A percentile compares a stretch with the other conserved stretches of the same genome.
Conservation (phyloP, 2,113 vertebrate species). For the Hucho hucho region DNA sequence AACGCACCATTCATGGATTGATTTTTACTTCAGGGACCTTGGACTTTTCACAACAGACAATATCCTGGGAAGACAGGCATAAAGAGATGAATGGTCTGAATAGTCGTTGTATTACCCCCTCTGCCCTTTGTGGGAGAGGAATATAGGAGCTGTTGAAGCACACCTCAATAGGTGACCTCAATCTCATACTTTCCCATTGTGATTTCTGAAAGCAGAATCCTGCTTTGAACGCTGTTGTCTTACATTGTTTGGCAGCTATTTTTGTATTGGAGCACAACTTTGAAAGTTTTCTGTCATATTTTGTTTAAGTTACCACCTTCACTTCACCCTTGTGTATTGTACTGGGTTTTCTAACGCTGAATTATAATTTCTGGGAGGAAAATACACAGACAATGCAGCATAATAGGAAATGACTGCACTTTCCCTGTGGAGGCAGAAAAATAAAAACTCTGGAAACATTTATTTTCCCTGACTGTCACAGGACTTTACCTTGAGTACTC, state of each 20-base stretch:
- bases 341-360: conserved; percentile 12
- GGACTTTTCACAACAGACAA: conserved; percentile 74
- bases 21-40: conserved; percentile 80
- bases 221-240: conserved; percentile 51
- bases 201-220: conserved; percentile 49
- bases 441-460: not conserved
- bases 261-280: conserved; percentile 37
- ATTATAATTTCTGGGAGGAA: not conserved
- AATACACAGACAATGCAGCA: conserved; percentile 3
- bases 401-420: not conserved
- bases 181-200: conserved; percentile 66
- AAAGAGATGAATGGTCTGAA: conserved; percentile 69
- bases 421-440: conserved; percentile 1
- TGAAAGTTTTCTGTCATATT: conserved; percentile 40
- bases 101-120: conserved; percentile 68
- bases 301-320: conserved; percentile 34
- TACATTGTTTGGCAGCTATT: conserved; percentile 55
- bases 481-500: too few relatives aligned
- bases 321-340: conserved; percentile 25
- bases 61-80: conserved; percentile 67
- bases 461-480: not conserved
- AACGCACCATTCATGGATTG: conserved; percentile 72
- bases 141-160: conserved; percentile 65
- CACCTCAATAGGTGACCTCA: conserved; percentile 68
- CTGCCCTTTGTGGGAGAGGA: conserved; percentile 66